A percentile compares a stretch with the other conserved stretches of the same genome.
These are phyloP conservation scores for Varanus komodoensis DNA, from an alignment of 2,113 vertebrate species.

Conservation along the genomic window DNA sequence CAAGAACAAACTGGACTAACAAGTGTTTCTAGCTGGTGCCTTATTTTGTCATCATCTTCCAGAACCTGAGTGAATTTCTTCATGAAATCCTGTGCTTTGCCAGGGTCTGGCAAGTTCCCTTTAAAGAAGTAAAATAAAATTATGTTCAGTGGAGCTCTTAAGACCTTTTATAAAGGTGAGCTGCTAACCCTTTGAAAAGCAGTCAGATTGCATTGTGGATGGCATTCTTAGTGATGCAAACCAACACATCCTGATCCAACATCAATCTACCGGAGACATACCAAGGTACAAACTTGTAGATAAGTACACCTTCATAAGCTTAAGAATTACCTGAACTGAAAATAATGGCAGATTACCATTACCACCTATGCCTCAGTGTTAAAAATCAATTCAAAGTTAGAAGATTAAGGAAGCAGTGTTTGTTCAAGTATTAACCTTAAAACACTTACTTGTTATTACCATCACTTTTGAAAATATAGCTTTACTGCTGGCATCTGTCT, in stretches of 20 bases:
- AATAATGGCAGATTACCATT: not conserved
- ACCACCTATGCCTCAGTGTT: not conserved
- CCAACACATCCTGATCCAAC: not conserved
- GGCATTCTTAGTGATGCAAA: not conserved
- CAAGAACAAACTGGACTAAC: constrained; percentile 86
- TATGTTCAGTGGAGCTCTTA: not conserved
- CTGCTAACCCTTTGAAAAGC: no score
- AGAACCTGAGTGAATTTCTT: constrained; percentile 98
- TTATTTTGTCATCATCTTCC: constrained; percentile 95
- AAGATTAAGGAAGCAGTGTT: not conserved
- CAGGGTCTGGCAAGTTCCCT: constrained; percentile 97
- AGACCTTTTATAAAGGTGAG: no score
- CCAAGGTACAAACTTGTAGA: not conserved
- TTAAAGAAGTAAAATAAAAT: constrained; percentile 64
- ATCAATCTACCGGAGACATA: not conserved
- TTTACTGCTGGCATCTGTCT: constrained; percentile 96
- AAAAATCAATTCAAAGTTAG: not conserved
- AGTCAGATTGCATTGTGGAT: not conserved
- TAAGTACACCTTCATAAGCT: not conserved
- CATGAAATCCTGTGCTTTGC: constrained; percentile 99
- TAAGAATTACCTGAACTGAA: not conserved
- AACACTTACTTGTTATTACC: constrained; percentile 96
- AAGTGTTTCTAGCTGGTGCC: constrained; percentile 85
- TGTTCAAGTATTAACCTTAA: constrained; percentile 21
- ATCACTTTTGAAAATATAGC: constrained; percentile 98